Base-by-base conservation (phyloP, 1,140 invertebrate species). In the Cherax destructor region DNA sequence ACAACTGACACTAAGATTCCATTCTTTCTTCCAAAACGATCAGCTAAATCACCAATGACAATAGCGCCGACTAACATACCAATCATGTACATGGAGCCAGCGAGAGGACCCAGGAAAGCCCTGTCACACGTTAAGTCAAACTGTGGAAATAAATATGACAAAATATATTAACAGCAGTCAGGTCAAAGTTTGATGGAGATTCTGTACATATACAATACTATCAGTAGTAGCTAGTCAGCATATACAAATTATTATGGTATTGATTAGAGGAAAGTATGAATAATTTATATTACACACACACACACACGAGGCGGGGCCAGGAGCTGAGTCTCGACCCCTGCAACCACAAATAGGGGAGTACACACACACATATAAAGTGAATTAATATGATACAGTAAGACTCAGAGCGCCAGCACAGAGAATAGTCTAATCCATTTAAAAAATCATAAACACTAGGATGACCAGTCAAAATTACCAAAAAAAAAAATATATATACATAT, bases 41-140 rank as follows among this genome's bases (percentile, higher is more conserved):
- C 94, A 21, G 94, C 93, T 41, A 94, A 69, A 49, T 91, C 84
- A 7, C 94, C 94, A 92, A 94, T 93, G 16, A 93, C 79, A 77
- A 94, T 92, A 59, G 94, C 93, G 30, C 94, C 94, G 69, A 94
- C 72, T 16, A 94, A 76, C 88, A 94, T 93, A 16, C 94, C 94
- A 77, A 93, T 52, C 94, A 94, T 94, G 88, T 94, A 94, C 50
- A 94, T 65, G 13, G 94, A 93, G n/a, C 93, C 92, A 16, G 93
- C 91, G 5, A 94, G 81, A 10, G 94, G 87, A 52, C 83, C 86
- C 47, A 94, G 92, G 93, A 93, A 93, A 41, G 88, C 89, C 7
- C 93, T 87, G 4, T 93, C 92, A 72, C 94, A 94, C 21, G 93
- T 93, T 47, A 94, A 84, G 74, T 94, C 90, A 92, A 94, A 94